Conservation (phyloP, 2,888 invertebrate species). For the Tholera decimalis region DNA sequence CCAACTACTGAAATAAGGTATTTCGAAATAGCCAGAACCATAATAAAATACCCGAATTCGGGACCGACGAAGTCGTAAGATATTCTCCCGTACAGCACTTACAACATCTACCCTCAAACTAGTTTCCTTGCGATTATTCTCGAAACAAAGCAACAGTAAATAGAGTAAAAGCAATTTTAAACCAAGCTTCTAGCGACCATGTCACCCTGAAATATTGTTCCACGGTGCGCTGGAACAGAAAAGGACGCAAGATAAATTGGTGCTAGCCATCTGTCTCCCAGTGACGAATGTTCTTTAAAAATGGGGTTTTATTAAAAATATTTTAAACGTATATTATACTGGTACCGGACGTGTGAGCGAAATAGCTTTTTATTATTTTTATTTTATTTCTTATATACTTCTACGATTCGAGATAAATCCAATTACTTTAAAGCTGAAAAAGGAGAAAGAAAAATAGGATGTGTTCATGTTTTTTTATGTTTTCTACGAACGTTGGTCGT, state of each 20-base stretch:
- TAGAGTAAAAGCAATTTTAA: constrained; percentile 63
- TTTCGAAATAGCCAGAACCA: constrained; percentile 13
- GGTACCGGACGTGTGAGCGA: constrained; percentile 2
- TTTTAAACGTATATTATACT: constrained; percentile 56
- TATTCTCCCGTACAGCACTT: constrained; percentile 8
- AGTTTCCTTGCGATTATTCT: constrained; percentile 34
- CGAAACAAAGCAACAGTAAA: constrained; percentile 48
- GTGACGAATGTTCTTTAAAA: constrained; percentile 57
- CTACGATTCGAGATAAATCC: constrained; percentile 43
- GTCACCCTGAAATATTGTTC: constrained; percentile 72
- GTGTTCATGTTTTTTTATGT: constrained; percentile 17
- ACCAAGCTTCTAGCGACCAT: constrained; percentile 55
- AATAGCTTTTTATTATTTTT: constrained; percentile 45
- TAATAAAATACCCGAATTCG: constrained; percentile 34
- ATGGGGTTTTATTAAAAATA: constrained; percentile 63
- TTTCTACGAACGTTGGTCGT: constrained; percentile 4
- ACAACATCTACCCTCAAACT: constrained; percentile 12
- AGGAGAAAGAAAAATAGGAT: constrained; percentile 9
- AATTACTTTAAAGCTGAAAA: constrained; percentile 42
- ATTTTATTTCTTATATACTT: constrained; percentile 27
- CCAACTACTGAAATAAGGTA: constrained; percentile 3
- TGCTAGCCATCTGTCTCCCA: constrained; percentile 51
- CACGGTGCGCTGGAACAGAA: constrained; percentile 68
- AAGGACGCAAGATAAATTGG: constrained; percentile 76
- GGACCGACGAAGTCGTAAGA: constrained; percentile 19